Conservation (phyloP, 1,140 invertebrate species). For the Hirudo medicinalis region DNA sequence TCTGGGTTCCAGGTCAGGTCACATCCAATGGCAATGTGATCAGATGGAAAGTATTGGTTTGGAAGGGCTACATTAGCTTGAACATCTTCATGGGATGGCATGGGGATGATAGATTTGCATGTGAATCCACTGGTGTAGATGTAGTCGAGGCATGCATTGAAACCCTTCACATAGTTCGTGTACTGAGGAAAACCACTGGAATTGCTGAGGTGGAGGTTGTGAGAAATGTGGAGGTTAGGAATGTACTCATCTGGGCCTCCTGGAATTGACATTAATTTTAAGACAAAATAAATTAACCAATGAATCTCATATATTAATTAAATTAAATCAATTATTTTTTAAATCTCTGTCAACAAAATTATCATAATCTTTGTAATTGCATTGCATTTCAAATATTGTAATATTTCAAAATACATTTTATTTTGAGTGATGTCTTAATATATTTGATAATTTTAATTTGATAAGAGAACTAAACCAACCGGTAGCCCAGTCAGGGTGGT, state of each 20-base stretch:
- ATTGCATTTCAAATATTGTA: not conserved
- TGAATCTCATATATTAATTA: slow-evolving; percentile 6
- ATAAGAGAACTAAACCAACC: slow-evolving; percentile 12
- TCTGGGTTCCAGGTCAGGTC: slow-evolving; percentile 52
- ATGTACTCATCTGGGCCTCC: slow-evolving; percentile 28
- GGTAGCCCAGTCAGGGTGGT: slow-evolving; percentile 32
- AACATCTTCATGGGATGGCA: slow-evolving; percentile 63
- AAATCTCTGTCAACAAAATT: slow-evolving; percentile 16
- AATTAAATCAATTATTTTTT: slow-evolving; percentile 11
- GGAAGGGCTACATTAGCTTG: slow-evolving; percentile 59
- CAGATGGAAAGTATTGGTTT: slow-evolving; percentile 72
- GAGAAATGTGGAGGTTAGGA: slow-evolving; percentile 27
- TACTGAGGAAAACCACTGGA: slow-evolving; percentile 48
- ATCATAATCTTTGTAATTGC: slow-evolving; percentile 25
- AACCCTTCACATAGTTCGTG: slow-evolving; percentile 71
- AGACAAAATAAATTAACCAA: too few relatives aligned
- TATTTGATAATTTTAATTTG: not conserved
- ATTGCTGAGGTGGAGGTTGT: slow-evolving; percentile 34
- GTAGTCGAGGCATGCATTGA: slow-evolving; percentile 78
- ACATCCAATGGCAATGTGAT: slow-evolving; percentile 73
- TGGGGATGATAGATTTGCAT: slow-evolving; percentile 58
- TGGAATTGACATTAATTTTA: slow-evolving; percentile 23
- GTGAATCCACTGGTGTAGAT: slow-evolving; percentile 57
- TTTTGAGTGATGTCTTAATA: not conserved
- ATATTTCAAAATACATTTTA: not conserved